phyloP scores from a whole-genome alignment of 2,113 vertebrate genomes.

The Glaucidium brasilianum region DNA sequence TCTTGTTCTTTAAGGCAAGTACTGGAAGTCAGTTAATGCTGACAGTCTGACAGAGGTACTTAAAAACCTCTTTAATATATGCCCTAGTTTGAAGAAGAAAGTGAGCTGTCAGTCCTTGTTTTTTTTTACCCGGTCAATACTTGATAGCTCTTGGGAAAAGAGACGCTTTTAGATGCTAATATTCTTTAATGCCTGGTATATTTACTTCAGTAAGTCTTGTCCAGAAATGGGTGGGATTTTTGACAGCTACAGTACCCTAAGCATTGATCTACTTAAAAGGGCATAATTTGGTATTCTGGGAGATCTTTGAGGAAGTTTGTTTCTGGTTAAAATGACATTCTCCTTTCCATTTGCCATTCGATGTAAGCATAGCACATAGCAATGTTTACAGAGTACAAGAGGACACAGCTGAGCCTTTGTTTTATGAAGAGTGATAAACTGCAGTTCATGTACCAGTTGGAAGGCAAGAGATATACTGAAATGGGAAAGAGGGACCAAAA shows the following conservation, averaged over 20 bases:
- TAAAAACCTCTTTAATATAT: slow-evolving; percentile 30
- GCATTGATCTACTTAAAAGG: slow-evolving; percentile 58
- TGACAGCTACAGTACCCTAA: slow-evolving; percentile 37
- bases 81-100: slow-evolving; percentile 7
- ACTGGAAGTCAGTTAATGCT: slow-evolving; percentile 9
- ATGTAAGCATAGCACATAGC: not conserved
- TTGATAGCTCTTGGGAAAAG: not conserved
- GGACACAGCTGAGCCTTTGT: not conserved
- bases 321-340: slow-evolving; percentile 16
- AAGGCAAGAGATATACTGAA: not conserved
- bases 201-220: slow-evolving; percentile 36
- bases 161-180: slow-evolving; percentile 17
- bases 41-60: slow-evolving; percentile 25
- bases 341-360: not conserved
- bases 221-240: slow-evolving; percentile 32
- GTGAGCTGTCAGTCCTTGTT: not conserved
- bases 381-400: not conserved
- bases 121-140: not conserved
- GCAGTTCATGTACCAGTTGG: not conserved
- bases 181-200: slow-evolving; percentile 18
- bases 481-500: not conserved
- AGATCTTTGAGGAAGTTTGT: slow-evolving; percentile 38
- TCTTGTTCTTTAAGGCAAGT: not conserved
- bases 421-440: not conserved
- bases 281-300: slow-evolving; percentile 33